phyloP scores from a whole-genome alignment of 2,888 invertebrate species.

The Microctonus brassicae region DNA sequence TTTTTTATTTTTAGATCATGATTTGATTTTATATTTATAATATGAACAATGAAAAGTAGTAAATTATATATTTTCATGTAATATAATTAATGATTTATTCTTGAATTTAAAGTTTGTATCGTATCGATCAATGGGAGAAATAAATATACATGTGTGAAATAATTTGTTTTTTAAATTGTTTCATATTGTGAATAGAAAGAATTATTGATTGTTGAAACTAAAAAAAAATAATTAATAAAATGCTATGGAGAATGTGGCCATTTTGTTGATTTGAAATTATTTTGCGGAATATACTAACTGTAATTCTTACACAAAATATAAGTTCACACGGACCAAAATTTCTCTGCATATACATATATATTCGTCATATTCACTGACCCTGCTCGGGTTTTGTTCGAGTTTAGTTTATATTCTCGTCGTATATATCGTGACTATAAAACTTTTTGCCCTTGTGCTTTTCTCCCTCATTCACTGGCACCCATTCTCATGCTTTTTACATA shows the following conservation, averaged over 20 bases:
- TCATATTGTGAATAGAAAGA: not conserved
- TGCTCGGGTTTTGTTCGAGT: constrained; percentile 31
- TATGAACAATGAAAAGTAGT: not conserved
- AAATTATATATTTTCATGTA: too few relatives aligned
- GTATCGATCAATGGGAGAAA: not conserved
- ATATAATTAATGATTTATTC: not conserved
- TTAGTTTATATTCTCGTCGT: constrained; percentile 33
- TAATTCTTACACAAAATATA: not conserved
- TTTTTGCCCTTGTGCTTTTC: constrained; percentile 38
- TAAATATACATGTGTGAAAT: not conserved
- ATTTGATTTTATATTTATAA: not conserved
- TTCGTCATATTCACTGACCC: constrained; percentile 33
- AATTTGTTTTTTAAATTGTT: not conserved
- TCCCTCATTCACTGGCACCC: constrained; percentile 24
- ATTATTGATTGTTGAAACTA: not conserved
- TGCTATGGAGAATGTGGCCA: not conserved
- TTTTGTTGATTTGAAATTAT: constrained; percentile 20
- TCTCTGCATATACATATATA: constrained; percentile 20
- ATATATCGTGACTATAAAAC: constrained; percentile 19
- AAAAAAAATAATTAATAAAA: not conserved
- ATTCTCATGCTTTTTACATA: not conserved
- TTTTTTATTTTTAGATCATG: not conserved
- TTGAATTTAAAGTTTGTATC: not conserved
- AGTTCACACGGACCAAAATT: constrained; percentile 22
- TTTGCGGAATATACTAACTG: not conserved